Base-by-base conservation (phyloP, 2,888 invertebrate species). In the Nysson spinosus region DNA sequence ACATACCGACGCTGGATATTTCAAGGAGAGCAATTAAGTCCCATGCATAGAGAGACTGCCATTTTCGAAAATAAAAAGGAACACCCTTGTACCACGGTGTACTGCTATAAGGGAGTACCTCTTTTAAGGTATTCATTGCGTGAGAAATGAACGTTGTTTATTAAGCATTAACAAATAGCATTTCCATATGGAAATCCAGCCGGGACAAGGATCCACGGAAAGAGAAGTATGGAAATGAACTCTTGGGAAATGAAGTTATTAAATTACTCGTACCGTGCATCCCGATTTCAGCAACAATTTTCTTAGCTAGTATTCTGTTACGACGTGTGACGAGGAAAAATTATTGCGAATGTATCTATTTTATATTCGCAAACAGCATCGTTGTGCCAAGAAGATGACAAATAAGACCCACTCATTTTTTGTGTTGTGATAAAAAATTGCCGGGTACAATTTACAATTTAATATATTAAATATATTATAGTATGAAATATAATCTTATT, bases 21-120 rank as follows among this genome's bases (percentile, higher is more conserved):
- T n/a, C n/a, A 63, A 63, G 60, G 60, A 46, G 62, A 34, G 62
- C 62, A 63, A 63, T 63, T 63, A 63, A 60, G 14, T 40, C 24
- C 3, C 40, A 20, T 9, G 22, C n/a, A n/a, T n/a, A n/a, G n/a
- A n/a, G n/a, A n/a, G n/a, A n/a, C n/a, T n/a, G n/a, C n/a, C n/a
- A n/a, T n/a, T n/a, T n/a, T n/a, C n/a, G n/a, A n/a, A n/a, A n/a
- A n/a, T n/a, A n/a, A n/a, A n/a, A n/a, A n/a, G n/a, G n/a, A n/a
- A n/a, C n/a, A n/a, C n/a, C n/a, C n/a, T n/a, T n/a, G n/a, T n/a
- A n/a, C n/a, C n/a, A n/a, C n/a, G n/a, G n/a, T n/a, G n/a, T n/a
- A n/a, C n/a, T n/a, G n/a, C n/a, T n/a, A n/a, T n/a, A n/a, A n/a
- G n/a, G n/a, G n/a, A n/a, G n/a, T 5, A 24, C 24, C 1, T 9